Evolutionary conservation across 1,140 invertebrate genomes (phyloP).

Genomic region (Saccostrea echinata): DNA sequence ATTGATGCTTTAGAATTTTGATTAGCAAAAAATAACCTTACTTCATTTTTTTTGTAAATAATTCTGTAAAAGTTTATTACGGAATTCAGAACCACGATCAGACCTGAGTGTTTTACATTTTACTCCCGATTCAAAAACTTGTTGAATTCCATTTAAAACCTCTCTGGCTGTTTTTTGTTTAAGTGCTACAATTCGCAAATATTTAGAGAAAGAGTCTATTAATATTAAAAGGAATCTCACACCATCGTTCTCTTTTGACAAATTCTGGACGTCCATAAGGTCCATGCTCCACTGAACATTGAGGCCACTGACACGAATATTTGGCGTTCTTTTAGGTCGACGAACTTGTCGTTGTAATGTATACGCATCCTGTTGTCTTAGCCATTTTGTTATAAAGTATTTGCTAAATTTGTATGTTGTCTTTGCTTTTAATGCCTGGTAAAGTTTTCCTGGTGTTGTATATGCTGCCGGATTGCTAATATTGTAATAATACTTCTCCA

Average conservation of each 20-base stretch:
- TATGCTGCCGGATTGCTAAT: slow-evolving; percentile 20
- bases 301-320: neutral
- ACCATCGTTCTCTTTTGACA: slow-evolving; percentile 41
- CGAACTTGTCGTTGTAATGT: slow-evolving; percentile 32
- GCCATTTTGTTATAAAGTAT: slow-evolving; percentile 36
- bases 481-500: slow-evolving; percentile 22
- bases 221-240: slow-evolving; percentile 32
- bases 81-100: slow-evolving; percentile 24
- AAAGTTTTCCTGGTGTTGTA: slow-evolving; percentile 6
- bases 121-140: slow-evolving; percentile 2
- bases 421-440: too few species aligned
- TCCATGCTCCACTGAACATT: slow-evolving; percentile 32
- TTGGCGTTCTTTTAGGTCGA: neutral
- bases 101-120: neutral
- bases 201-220: slow-evolving; percentile 28
- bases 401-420: neutral
- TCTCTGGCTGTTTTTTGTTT: slow-evolving; percentile 13
- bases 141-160: neutral
- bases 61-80: neutral
- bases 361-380: slow-evolving; percentile 35
- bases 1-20: slow-evolving; percentile 31
- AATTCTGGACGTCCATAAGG: slow-evolving; percentile 11
- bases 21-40: neutral
- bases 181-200: neutral
- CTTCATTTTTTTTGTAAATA: slow-evolving; percentile 19